Base-by-base conservation (phyloP, 1,140 invertebrate genomes). In the Tribolium madens region DNA sequence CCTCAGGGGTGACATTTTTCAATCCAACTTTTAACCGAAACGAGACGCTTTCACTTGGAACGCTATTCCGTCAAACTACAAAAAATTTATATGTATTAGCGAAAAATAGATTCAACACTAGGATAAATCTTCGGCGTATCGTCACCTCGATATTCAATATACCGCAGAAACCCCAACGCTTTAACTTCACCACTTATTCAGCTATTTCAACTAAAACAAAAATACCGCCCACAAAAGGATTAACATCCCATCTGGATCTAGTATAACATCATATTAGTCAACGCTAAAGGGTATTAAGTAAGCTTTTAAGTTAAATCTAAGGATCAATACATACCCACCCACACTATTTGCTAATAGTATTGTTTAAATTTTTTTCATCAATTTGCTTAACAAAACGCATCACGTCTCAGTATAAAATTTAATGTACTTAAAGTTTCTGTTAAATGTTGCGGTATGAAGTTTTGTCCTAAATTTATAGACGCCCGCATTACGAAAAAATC, bases 11-110 rank as follows among this genome's bases (percentile, higher is more conserved):
- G 57, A 64, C 57, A 64, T 64, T 64, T 64, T 64, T 64, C 57
- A 64, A 64, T 64, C 57, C 57, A 64, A 64, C 57, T 64, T 64
- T 64, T 64, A 64, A 64, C 21, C 57, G 57, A 18, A 64, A 13
- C 57, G 57, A 64, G 13, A 26, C 10, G 21, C 57, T 0, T 14
- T 64, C 57, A 64, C 57, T 64, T 26, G 57, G 21, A 33, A 64
- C 57, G 26, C 57, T 12, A 64, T 64, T 31, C 13, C 57, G 57
- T 64, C 57, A 64, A 64, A 64, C 57, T 64, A 33, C 57, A 64
- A 64, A 64, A 64, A 64, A 64, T 64, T 64, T 64, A 64, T 64
- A 64, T 64, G 57, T 64, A 64, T 64, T 64, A 64, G 57, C 26
- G 26, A 18, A 26, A 60, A 64, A 64, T 64, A 64, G 31, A 64